Conservation (phyloP, 2,888 invertebrate genomes). For the Thyatira batis region DNA sequence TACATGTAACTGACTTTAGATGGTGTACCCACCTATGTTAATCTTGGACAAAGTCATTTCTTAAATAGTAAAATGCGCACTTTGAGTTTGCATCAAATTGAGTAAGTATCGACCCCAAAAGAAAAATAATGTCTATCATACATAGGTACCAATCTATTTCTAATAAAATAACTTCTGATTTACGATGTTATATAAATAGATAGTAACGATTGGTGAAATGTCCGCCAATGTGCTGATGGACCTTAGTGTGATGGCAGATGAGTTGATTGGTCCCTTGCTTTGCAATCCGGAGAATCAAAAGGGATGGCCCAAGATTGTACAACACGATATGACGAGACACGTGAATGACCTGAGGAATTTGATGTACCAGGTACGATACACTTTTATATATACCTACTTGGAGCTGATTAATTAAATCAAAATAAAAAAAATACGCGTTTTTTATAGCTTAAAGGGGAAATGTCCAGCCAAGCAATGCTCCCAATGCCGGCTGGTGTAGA, state of each 20-base stretch:
- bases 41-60: too few relatives aligned
- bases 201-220: conserved; percentile 87
- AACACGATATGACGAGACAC: conserved; percentile 87
- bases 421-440: neutral
- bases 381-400: neutral
- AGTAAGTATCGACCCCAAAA: too few relatives aligned
- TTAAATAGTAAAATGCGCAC: too few relatives aligned
- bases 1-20: too few relatives aligned
- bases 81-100: too few relatives aligned
- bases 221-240: conserved; percentile 87
- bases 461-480: conserved; percentile 92
- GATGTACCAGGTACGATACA: conserved; percentile 83
- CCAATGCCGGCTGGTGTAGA: conserved; percentile 92
- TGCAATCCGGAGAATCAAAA: conserved; percentile 86
- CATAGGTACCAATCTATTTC: too few relatives aligned
- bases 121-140: too few relatives aligned
- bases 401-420: conserved; percentile 10
- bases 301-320: conserved; percentile 88
- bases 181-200: conserved; percentile 34
- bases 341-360: conserved; percentile 86
- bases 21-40: too few relatives aligned
- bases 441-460: conserved; percentile 87
- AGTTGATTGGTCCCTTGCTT: conserved; percentile 87
- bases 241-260: conserved; percentile 85
- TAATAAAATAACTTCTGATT: too few relatives aligned